A percentile compares a stretch with the other conserved stretches of the same genome.
Evolutionary conservation across 92 coral and sea anemone species (phyloP).

Genomic region (Anthopleura xanthogrammica): DNA sequence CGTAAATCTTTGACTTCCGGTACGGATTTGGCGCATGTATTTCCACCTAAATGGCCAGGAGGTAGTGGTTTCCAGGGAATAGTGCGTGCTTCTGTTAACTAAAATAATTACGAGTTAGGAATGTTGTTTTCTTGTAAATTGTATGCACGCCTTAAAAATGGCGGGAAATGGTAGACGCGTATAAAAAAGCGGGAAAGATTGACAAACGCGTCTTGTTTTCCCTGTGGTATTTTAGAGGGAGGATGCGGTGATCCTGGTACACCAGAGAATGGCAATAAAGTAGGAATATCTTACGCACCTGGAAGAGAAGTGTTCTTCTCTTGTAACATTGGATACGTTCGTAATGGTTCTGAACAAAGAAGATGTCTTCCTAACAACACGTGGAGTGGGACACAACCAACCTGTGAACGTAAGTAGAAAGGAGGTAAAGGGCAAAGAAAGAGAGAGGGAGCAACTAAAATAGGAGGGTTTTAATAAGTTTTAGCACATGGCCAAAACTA

Average conservation of each 20-base stretch:
- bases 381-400: slow-evolving; percentile 85
- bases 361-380: slow-evolving; percentile 72
- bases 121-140: neutral
- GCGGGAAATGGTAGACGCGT: neutral
- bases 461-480: no score
- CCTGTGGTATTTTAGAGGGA: slow-evolving; percentile 9
- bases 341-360: slow-evolving; percentile 64
- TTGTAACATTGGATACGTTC: slow-evolving; percentile 71
- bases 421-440: no score
- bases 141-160: neutral
- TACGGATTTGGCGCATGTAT: no score
- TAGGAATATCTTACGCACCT: slow-evolving; percentile 47
- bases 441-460: no score
- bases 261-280: slow-evolving; percentile 55
- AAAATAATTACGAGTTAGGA: no score
- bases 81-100: no score
- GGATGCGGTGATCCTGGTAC: slow-evolving; percentile 73
- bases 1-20: neutral
- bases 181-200: neutral
- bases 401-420: slow-evolving; percentile 51
- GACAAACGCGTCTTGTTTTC: neutral
- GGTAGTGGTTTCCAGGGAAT: no score
- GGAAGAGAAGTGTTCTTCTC: slow-evolving; percentile 51
- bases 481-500: no score
- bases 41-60: no score